phyloP scores from a whole-genome alignment of 2,113 vertebrate genomes.

The mouse (Mus musculus) region DNA sequence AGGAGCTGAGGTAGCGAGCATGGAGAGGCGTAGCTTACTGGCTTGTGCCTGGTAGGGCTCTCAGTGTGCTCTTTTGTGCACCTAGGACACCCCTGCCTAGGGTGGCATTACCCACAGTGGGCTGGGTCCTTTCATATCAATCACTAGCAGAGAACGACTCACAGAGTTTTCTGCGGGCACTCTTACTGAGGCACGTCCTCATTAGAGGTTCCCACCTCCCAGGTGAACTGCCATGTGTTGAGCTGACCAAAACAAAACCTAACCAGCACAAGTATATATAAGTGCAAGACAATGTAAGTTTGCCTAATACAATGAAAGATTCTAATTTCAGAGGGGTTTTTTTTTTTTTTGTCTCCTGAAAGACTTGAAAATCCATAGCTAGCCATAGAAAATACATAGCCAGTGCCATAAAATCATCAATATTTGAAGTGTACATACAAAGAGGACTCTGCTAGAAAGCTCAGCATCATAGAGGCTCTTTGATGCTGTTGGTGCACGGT shows the following conservation, averaged over 20 bases:
- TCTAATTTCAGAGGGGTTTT: not conserved
- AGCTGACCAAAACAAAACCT: not conserved
- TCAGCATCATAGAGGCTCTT: not conserved
- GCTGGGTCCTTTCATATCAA: not conserved
- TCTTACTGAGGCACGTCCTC: not conserved
- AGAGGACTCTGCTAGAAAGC: not conserved
- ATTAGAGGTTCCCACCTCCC: not conserved
- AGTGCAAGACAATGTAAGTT: slow-evolving; percentile 27
- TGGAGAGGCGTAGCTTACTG: too few species aligned
- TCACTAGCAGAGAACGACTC: not conserved
- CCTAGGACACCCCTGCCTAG: not conserved
- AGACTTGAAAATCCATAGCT: not conserved
- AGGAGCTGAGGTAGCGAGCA: not conserved
- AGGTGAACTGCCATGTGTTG: not conserved
- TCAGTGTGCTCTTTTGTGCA: not conserved
- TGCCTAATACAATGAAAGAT: not conserved
- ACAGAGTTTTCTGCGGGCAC: not conserved
- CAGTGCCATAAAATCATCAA: not conserved
- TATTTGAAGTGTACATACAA: not conserved
- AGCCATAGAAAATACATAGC: slow-evolving; percentile 23
- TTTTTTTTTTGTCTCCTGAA: slow-evolving; percentile 13
- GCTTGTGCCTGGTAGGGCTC: not conserved
- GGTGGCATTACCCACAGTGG: not conserved
- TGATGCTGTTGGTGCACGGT: not conserved
- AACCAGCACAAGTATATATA: not conserved